phyloP scores from a whole-genome alignment of 2,888 invertebrate species.

The Exocentrus adspersus region DNA sequence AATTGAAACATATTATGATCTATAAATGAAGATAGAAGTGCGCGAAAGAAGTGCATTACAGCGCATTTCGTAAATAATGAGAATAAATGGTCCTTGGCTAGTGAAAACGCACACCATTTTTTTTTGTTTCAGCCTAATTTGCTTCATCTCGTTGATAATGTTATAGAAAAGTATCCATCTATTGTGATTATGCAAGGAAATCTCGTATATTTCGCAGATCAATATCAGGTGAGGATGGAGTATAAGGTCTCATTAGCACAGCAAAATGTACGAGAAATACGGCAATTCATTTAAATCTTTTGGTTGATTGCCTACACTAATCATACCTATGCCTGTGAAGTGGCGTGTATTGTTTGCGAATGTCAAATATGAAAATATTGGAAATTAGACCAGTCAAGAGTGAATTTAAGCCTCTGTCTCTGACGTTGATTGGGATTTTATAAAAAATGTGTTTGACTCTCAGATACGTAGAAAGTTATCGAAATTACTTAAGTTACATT shows the following conservation, averaged over 20 bases:
- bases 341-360: neutral
- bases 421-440: no score
- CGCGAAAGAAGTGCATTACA: slow-evolving; percentile 47
- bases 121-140: no score
- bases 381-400: neutral
- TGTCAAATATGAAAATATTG: neutral
- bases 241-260: neutral
- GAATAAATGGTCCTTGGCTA: slow-evolving; percentile 40
- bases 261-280: neutral
- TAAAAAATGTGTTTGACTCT: no score
- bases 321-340: neutral
- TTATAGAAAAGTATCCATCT: no score
- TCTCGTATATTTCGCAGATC: neutral
- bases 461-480: no score
- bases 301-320: neutral
- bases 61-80: slow-evolving; percentile 45
- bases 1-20: slow-evolving; percentile 41
- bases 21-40: slow-evolving; percentile 40
- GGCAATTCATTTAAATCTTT: neutral
- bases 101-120: slow-evolving; percentile 8
- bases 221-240: neutral
- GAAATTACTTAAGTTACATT: no score
- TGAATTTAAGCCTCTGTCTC: neutral
- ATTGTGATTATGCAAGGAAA: no score
- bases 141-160: no score